phyloP scores from a whole-genome alignment of 2,113 vertebrate species.

The Edolisoma coerulescens region DNA sequence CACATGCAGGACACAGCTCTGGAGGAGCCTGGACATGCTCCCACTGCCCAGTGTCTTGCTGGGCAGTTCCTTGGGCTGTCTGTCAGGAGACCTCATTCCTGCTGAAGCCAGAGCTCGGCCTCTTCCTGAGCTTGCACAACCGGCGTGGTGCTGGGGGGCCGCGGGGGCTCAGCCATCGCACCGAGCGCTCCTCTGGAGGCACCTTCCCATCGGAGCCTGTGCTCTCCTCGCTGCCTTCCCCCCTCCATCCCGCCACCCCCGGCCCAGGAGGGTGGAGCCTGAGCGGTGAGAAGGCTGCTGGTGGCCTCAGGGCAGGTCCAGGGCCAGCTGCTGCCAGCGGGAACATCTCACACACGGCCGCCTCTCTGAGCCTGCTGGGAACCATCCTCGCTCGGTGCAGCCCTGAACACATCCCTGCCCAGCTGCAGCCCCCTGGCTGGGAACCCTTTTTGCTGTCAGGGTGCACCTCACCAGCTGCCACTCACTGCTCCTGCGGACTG shows the following conservation, averaged over 20 bases:
- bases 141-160: background rate
- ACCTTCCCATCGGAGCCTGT: rapidly evolving
- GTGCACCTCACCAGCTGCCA: background rate
- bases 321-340: background rate
- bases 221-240: background rate
- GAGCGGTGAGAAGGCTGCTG: rapidly evolving
- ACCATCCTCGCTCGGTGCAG: background rate
- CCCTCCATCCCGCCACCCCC: background rate
- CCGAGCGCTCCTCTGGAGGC: background rate
- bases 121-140: background rate
- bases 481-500: background rate
- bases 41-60: background rate
- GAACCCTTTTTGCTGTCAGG: background rate
- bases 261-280: background rate
- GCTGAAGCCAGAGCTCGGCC: background rate
- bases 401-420: background rate
- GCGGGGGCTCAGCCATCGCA: background rate
- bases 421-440: background rate
- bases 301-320: background rate
- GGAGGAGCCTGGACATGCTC: background rate
- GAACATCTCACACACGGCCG: rapidly evolving
- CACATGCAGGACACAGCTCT: rapidly evolving
- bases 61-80: background rate
- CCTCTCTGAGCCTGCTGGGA: background rate
- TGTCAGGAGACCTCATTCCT: background rate